These are phyloP conservation scores for Gastrophryne carolinensis DNA, from an alignment of 2,797 vertebrate genomes.

Conservation along the genomic window DNA sequence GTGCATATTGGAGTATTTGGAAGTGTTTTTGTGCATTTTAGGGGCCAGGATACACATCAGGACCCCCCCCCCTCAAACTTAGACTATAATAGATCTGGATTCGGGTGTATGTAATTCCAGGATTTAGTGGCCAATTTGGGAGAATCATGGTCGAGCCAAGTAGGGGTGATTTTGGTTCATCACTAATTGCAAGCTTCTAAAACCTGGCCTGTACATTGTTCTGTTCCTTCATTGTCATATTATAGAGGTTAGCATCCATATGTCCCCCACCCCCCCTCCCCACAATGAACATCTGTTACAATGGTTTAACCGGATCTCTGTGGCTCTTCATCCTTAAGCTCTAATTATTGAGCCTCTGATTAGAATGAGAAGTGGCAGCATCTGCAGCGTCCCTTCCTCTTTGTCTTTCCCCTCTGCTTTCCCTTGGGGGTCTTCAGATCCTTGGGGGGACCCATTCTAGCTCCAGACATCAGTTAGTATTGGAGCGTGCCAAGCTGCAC, in stretches of 20 bases:
- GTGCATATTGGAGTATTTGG: no score
- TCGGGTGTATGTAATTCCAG: no score
- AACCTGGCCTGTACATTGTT: constrained; percentile 1
- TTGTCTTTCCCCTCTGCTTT: neutral
- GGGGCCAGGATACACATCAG: no score
- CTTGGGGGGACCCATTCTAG: constrained; percentile 23
- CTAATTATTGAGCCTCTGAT: constrained; percentile 49
- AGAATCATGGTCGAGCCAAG: no score
- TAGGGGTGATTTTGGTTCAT: no score
- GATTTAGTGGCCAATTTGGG: no score
- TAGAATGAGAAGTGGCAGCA: constrained; percentile 46
- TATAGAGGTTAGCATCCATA: constrained; percentile 10
- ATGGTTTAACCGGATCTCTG: constrained; percentile 31
- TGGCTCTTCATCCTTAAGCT: constrained; percentile 38
- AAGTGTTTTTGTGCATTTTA: no score
- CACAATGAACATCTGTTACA: constrained; percentile 41
- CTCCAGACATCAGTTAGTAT: constrained; percentile 25
- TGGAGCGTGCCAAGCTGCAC: constrained; percentile 35
- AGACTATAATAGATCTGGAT: no score
- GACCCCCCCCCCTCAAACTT: no score
- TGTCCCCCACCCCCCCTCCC: constrained; percentile 17
- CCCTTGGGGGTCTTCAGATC: constrained; percentile 12
- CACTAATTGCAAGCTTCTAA: neutral
- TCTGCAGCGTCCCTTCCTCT: constrained; percentile 13
- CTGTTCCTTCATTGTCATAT: constrained; percentile 7